A percentile compares a stretch with the other conserved stretches of the same genome.
phyloP scores from a whole-genome alignment of 1,140 invertebrate genomes.

The Idris sp. region DNA sequence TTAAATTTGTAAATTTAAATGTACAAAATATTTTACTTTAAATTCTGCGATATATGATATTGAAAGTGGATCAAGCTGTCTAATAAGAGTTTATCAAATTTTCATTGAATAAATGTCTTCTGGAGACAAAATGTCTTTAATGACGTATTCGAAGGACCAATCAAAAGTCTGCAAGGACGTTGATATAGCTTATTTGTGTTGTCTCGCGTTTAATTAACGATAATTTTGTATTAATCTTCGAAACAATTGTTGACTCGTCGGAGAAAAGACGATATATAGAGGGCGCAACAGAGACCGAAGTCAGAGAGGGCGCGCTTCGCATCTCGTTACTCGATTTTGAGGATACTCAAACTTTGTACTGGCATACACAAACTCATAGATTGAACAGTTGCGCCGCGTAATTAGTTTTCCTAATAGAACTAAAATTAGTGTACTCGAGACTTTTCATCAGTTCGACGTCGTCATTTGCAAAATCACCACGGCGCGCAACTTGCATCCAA shows the following conservation, averaged over 20 bases:
- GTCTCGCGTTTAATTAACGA: conserved; percentile 37
- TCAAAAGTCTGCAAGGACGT: conserved; percentile 3
- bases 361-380: conserved; percentile 56
- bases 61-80: no score
- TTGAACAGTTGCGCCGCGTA: conserved; percentile 60
- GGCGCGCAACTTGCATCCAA: conserved; percentile 32
- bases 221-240: conserved; percentile 57
- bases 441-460: conserved; percentile 61
- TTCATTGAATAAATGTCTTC: conserved; percentile 4
- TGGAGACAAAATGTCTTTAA: conserved; percentile 13
- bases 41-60: no score
- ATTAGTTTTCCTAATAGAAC: conserved; percentile 62
- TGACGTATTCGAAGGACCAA: conserved; percentile 17
- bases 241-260: conserved; percentile 21
- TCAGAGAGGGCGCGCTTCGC: conserved; percentile 35
- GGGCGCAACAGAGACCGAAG: neutral
- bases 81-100: no score
- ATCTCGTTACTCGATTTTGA: conserved; percentile 63
- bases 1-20: no score
- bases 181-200: conserved; percentile 22
- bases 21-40: no score
- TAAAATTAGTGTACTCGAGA: conserved; percentile 61
- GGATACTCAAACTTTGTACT: conserved; percentile 61
- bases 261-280: neutral
- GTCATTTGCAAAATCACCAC: conserved; percentile 60